phyloP scores from a whole-genome alignment of 1,140 invertebrate species.

The Listronotus oregonensis region DNA sequence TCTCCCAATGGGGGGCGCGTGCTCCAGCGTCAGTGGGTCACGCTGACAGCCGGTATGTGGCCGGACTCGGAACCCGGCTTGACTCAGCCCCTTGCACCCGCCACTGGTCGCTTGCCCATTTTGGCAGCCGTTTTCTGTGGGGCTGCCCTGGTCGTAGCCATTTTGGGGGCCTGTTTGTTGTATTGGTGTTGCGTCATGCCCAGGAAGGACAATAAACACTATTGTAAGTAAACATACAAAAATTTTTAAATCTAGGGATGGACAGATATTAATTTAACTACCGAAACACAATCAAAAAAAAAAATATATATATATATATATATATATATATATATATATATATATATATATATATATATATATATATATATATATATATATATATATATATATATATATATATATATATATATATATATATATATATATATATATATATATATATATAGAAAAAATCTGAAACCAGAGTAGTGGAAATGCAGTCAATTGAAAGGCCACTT shows the following conservation, averaged over 20 bases:
- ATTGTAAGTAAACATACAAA: slow-evolving; percentile 54
- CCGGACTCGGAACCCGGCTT: slow-evolving; percentile 48
- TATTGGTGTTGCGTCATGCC: slow-evolving; percentile 62
- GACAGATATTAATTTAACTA: not conserved
- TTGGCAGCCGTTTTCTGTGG: slow-evolving; percentile 61
- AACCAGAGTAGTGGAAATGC: too few species aligned
- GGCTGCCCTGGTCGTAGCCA: slow-evolving; percentile 57
- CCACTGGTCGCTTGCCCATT: slow-evolving; percentile 59
- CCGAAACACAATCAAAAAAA: too few species aligned
- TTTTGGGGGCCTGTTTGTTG: slow-evolving; percentile 57
- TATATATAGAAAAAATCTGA: too few species aligned
- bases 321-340: too few species aligned
- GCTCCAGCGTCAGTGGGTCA: slow-evolving; percentile 59
- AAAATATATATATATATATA: too few species aligned
- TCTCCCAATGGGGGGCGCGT: slow-evolving; percentile 41
- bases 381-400: too few species aligned
- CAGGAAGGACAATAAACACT: slow-evolving; percentile 58
- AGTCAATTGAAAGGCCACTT: too few species aligned
- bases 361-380: too few species aligned
- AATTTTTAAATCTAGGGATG: not conserved
- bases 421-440: too few species aligned
- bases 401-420: too few species aligned
- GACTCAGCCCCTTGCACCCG: slow-evolving; percentile 55
- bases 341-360: too few species aligned
- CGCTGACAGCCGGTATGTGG: slow-evolving; percentile 61